These are phyloP conservation scores for Corythaixoides concolor DNA, from an alignment of 2,113 vertebrate genomes.

Conservation along the genomic window DNA sequence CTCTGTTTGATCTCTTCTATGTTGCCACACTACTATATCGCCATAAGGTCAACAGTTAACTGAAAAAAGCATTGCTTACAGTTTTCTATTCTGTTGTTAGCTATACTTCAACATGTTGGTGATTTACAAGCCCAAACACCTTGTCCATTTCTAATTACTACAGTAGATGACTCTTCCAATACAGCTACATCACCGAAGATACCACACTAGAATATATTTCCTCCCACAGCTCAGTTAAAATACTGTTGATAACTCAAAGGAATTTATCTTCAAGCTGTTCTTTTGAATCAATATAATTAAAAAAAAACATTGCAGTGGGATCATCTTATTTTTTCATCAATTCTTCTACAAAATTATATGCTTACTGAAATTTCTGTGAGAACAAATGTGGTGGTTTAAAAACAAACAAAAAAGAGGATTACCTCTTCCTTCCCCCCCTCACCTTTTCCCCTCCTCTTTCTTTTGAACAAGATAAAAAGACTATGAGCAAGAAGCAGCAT, in stretches of 20 bases:
- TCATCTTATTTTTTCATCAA: neutral
- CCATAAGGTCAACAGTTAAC: neutral
- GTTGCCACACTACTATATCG: rapidly evolving
- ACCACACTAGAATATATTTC: neutral
- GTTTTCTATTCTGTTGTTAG: neutral
- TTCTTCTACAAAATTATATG: neutral
- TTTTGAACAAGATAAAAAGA: neutral
- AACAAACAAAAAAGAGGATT: too few relatives aligned
- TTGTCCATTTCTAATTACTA: neutral
- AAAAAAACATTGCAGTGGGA: neutral
- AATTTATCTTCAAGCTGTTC: neutral
- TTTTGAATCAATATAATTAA: neutral
- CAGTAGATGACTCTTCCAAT: neutral
- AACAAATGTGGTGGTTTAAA: neutral
- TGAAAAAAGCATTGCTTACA: neutral
- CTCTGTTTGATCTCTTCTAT: neutral
- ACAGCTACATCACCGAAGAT: neutral
- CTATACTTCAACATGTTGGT: neutral
- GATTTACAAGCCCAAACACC: neutral
- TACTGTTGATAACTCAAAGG: neutral
- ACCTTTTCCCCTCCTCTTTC: neutral
- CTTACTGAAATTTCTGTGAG: neutral
- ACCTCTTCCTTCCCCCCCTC: too few relatives aligned
- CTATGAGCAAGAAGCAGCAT: neutral
- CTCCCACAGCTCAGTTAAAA: neutral